Evolutionary conservation across 2,888 invertebrate species (phyloP).

Genomic region (Synergus japonicus): DNA sequence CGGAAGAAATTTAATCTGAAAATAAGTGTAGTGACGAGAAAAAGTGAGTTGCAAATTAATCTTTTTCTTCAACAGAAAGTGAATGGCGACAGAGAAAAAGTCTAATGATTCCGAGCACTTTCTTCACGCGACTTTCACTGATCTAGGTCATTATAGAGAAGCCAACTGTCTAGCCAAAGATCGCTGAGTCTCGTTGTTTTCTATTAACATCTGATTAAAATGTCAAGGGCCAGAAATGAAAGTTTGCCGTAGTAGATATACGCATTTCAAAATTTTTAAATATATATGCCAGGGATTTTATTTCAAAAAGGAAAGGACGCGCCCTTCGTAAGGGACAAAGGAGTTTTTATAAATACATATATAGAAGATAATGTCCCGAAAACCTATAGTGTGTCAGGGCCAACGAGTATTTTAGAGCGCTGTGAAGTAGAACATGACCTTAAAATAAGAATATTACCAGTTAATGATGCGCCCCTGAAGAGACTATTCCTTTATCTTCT

Average conservation of each 20-base stretch:
- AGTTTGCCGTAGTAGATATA: background rate
- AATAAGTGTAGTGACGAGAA: background rate
- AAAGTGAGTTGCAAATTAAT: background rate
- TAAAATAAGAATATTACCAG: conserved; percentile 40
- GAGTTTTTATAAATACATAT: background rate
- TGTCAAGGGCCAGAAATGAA: background rate
- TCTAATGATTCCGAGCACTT: conserved; percentile 15
- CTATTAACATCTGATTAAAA: background rate
- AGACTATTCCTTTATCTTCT: conserved; percentile 35
- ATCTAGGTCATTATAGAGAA: conserved; percentile 35
- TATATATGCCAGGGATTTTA: background rate
- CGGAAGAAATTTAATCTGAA: background rate
- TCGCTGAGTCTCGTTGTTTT: background rate
- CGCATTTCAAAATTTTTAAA: background rate
- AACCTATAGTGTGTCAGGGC: conserved; percentile 37
- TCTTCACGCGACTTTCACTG: conserved; percentile 38
- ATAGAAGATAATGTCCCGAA: conserved; percentile 21
- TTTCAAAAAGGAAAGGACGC: background rate
- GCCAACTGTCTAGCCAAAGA: conserved; percentile 4
- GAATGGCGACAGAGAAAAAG: conserved; percentile 37
- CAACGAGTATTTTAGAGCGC: conserved; percentile 25
- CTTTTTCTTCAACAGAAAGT: conserved; percentile 24
- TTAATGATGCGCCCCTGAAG: conserved; percentile 26
- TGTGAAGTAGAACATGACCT: conserved; percentile 39
- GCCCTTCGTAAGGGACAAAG: conserved; percentile 38